These are phyloP conservation scores for Gymnodraco acuticeps DNA, from an alignment of 2,797 vertebrate genomes.

Conservation along the genomic window DNA sequence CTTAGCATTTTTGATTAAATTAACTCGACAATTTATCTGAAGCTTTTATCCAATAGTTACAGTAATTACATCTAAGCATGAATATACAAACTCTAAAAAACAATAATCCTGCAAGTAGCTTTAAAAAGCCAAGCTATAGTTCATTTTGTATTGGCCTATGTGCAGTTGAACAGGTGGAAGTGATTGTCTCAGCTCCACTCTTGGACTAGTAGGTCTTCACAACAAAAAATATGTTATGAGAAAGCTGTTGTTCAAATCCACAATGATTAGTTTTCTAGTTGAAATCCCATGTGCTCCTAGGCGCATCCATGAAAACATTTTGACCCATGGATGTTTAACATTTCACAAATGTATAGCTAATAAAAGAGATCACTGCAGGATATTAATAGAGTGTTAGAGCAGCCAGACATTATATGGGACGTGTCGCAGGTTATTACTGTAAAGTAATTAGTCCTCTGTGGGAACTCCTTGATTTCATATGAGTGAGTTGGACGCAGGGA, in stretches of 20 bases:
- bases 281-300: too few relatives aligned
- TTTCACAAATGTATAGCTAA: not conserved
- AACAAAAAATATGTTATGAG: not conserved
- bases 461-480: not conserved
- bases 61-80: too few relatives aligned
- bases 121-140: too few relatives aligned
- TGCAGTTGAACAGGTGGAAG: too few relatives aligned
- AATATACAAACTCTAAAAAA: too few relatives aligned
- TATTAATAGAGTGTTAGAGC: not conserved
- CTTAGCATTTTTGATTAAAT: too few relatives aligned
- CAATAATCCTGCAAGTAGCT: too few relatives aligned
- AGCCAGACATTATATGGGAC: not conserved
- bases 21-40: too few relatives aligned
- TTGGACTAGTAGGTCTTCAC: not conserved
- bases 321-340: not conserved
- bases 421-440: not conserved
- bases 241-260: not conserved
- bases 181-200: not conserved
- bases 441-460: not conserved
- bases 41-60: too few relatives aligned
- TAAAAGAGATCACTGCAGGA: too few relatives aligned
- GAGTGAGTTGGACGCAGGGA: constrained; percentile 16
- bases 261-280: not conserved
- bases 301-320: too few relatives aligned
- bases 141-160: too few relatives aligned